These are phyloP conservation scores for Polia nebulosa DNA, from an alignment of 2,888 invertebrate species.

Conservation along the genomic window DNA sequence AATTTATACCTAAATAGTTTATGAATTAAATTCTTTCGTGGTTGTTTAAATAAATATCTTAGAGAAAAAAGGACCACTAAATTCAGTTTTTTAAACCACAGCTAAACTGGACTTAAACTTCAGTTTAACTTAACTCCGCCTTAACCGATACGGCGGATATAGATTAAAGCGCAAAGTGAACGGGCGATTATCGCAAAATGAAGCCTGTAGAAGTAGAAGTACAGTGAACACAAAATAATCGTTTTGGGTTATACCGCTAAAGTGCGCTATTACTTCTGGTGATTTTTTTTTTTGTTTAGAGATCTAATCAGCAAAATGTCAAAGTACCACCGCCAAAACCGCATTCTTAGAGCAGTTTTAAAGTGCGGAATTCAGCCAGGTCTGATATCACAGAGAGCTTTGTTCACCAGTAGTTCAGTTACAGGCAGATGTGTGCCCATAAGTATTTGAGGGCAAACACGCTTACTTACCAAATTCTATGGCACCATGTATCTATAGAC, in stretches of 20 bases:
- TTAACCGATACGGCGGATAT: constrained; percentile 43
- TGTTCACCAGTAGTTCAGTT: background rate
- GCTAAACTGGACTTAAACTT: background rate
- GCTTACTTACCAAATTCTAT: background rate
- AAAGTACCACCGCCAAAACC: no score
- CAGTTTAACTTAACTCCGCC: constrained; percentile 32
- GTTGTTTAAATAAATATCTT: background rate
- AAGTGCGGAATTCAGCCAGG: no score
- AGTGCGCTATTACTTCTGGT: no score
- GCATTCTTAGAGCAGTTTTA: no score
- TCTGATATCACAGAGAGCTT: background rate
- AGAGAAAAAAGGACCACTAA: background rate
- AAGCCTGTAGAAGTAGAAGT: no score
- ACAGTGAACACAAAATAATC: no score
- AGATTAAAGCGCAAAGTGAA: constrained; percentile 72
- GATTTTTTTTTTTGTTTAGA: no score
- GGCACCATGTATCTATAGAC: constrained; percentile 27
- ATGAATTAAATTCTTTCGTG: background rate
- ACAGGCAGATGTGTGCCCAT: background rate
- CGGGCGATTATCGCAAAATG: constrained; percentile 73
- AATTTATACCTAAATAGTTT: background rate
- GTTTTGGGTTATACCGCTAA: no score
- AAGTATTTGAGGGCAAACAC: background rate
- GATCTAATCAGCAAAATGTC: no score
- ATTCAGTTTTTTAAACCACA: background rate